phyloP scores from a whole-genome alignment of 2,888 invertebrate species.

The Drosophila barbarae region DNA sequence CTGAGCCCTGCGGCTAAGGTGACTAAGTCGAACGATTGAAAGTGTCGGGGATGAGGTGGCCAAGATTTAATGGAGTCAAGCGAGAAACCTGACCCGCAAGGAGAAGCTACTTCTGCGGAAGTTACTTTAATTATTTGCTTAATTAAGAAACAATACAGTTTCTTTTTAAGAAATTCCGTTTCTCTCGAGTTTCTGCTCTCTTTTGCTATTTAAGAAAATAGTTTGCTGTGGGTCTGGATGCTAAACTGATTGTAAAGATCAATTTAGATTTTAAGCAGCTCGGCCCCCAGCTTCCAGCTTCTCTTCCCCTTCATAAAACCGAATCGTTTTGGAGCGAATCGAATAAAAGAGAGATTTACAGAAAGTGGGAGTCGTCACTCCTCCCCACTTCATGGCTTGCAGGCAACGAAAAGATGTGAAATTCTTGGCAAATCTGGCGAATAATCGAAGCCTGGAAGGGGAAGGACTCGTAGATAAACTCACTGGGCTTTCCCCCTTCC shows the following conservation, averaged over 20 bases:
- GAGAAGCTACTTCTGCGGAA: not conserved
- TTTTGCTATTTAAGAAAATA: not conserved
- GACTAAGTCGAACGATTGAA: slow-evolving; percentile 14
- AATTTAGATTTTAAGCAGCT: slow-evolving; percentile 21
- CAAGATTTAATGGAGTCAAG: not conserved
- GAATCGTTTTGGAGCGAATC: slow-evolving; percentile 7
- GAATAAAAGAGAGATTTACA: slow-evolving; percentile 28
- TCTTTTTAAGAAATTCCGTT: too few species aligned
- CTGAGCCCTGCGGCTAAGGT: slow-evolving; percentile 27
- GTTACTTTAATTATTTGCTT: not conserved
- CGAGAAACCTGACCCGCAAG: not conserved
- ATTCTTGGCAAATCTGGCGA: slow-evolving; percentile 31
- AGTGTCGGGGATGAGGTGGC: not conserved
- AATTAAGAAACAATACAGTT: not conserved
- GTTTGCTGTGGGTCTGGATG: not conserved
- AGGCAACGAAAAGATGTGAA: slow-evolving; percentile 17
- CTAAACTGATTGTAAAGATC: slow-evolving; percentile 14
- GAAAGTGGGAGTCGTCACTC: not conserved
- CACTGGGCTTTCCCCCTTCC: slow-evolving; percentile 2
- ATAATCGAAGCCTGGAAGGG: slow-evolving; percentile 29
- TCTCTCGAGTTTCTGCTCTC: not conserved
- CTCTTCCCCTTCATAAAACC: not conserved
- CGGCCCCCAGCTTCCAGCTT: too few species aligned
- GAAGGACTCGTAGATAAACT: slow-evolving; percentile 45
- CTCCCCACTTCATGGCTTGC: not conserved